phyloP scores from a whole-genome alignment of 2,797 vertebrate genomes.

The Oophaga sylvatica region DNA sequence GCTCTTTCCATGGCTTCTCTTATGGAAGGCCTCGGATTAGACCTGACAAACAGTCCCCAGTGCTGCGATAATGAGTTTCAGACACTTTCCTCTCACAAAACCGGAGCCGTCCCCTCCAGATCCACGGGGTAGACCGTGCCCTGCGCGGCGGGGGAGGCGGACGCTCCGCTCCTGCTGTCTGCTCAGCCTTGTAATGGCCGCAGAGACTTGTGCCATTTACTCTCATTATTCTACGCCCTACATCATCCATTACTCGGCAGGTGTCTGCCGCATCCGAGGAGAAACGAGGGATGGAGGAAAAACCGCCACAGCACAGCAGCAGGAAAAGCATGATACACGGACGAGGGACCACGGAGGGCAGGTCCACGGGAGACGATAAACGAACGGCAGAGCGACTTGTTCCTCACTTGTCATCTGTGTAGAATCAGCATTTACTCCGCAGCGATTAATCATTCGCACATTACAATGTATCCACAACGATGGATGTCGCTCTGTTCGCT shows the following conservation, averaged over 20 bases:
- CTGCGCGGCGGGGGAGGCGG: neutral
- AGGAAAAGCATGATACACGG: neutral
- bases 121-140: constrained; percentile 1
- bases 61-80: constrained; percentile 46
- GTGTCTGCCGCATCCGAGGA: neutral
- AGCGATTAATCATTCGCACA: too few species aligned
- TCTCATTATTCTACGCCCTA: constrained; percentile 4
- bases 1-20: constrained; percentile 34
- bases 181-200: constrained; percentile 50
- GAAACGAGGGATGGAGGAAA: neutral
- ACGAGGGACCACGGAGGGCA: too few species aligned
- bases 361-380: too few species aligned
- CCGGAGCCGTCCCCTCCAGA: neutral
- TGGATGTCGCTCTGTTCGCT: too few species aligned
- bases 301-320: neutral
- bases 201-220: constrained; percentile 12
- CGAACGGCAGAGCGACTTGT: too few species aligned
- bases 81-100: constrained; percentile 35
- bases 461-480: too few species aligned
- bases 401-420: too few species aligned
- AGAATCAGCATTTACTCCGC: too few species aligned
- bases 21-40: constrained; percentile 47
- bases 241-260: constrained; percentile 4
- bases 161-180: neutral
- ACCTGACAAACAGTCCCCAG: constrained; percentile 51